Evolutionary conservation across 2,797 vertebrate species (phyloP).

Genomic region (Semotilus atromaculatus): DNA sequence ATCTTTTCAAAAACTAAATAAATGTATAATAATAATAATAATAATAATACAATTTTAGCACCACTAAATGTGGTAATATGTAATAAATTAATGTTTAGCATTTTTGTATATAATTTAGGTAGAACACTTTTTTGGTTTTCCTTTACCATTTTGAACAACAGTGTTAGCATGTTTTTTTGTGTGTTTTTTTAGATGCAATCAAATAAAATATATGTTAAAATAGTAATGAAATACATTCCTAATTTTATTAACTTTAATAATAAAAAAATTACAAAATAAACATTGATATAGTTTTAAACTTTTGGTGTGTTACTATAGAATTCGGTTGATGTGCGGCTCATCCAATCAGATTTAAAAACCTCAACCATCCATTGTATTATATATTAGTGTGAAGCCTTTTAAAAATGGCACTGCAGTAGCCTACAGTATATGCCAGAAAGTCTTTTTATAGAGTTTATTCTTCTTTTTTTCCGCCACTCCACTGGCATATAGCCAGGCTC

Average conservation of each 20-base stretch:
- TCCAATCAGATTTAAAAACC: neutral
- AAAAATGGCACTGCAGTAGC: neutral
- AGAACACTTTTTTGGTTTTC: too few relatives aligned
- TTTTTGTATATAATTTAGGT: too few relatives aligned
- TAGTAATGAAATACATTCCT: neutral
- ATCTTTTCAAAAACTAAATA: too few relatives aligned
- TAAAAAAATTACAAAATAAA: neutral
- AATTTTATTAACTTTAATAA: neutral
- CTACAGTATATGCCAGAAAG: neutral
- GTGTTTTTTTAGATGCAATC: too few relatives aligned
- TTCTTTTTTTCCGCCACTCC: neutral
- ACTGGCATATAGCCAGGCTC: neutral
- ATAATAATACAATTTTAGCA: too few relatives aligned
- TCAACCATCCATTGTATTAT: neutral
- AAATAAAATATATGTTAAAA: too few relatives aligned
- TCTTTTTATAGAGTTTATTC: neutral
- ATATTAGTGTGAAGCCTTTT: neutral
- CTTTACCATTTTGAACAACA: too few relatives aligned
- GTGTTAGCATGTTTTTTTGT: too few relatives aligned
- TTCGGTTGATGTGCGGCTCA: neutral
- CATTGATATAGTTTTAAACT: neutral
- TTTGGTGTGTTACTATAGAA: neutral
- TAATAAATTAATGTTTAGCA: too few relatives aligned
- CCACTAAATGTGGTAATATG: too few relatives aligned
- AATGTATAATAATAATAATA: too few relatives aligned